These are phyloP conservation scores for Parotia lawesii DNA, from an alignment of 2,113 vertebrate species.

Conservation along the genomic window DNA sequence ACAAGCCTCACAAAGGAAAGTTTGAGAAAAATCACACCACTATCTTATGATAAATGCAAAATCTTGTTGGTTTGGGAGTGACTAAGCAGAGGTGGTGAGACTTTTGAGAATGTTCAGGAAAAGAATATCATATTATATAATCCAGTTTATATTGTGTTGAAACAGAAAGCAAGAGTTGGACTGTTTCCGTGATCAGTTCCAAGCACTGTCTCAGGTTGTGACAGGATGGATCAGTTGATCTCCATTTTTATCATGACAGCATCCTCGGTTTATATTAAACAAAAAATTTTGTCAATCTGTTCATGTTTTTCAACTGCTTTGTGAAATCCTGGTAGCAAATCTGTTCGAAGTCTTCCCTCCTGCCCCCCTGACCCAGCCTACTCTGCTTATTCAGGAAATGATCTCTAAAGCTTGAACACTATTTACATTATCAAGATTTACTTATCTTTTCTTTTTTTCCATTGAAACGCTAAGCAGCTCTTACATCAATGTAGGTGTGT, in stretches of 20 bases:
- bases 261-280: not conserved
- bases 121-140: not conserved
- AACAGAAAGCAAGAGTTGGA: not conserved
- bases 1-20: not conserved
- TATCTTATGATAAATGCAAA: not conserved
- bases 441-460: conserved; percentile 66
- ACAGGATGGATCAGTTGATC: not conserved
- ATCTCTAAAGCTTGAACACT: conserved; percentile 37
- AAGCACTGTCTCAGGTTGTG: not conserved
- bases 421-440: conserved; percentile 66
- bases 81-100: not conserved
- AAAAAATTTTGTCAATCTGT: not conserved
- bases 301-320: not conserved
- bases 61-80: not conserved
- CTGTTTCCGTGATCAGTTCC: not conserved
- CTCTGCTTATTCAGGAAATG: conserved; percentile 21
- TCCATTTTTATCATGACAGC: not conserved
- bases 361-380: not conserved
- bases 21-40: not conserved
- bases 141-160: not conserved
- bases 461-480: conserved; percentile 53
- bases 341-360: not conserved
- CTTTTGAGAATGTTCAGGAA: not conserved
- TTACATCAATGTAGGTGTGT: conserved; percentile 71
- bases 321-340: not conserved